These are phyloP conservation scores for Motacilla tschutschensis DNA, from an alignment of 2,113 vertebrate genomes.

Conservation along the genomic window DNA sequence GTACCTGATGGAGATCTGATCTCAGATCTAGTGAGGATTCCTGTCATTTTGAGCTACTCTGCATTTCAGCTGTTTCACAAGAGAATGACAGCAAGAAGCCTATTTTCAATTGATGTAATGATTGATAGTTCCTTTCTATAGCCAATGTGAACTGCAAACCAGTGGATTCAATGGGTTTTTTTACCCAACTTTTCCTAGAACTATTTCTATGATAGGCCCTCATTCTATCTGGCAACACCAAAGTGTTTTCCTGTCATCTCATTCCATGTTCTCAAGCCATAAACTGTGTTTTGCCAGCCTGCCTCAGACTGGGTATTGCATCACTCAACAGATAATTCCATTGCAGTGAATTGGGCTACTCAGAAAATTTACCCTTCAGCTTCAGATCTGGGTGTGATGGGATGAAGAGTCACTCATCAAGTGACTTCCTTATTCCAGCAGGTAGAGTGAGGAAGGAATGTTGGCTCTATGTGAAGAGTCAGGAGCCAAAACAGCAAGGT, in stretches of 20 bases:
- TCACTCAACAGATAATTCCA: neutral
- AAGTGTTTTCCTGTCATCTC: neutral
- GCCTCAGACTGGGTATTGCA: neutral
- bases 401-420: slow-evolving; percentile 9
- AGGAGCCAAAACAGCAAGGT: slow-evolving; percentile 4
- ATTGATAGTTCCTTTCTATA: neutral
- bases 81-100: neutral
- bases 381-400: neutral
- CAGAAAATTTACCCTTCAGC: neutral
- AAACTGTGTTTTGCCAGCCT: neutral
- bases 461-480: neutral
- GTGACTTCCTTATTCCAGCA: slow-evolving; percentile 13
- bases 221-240: neutral
- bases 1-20: neutral
- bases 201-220: neutral
- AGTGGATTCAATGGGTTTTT: neutral
- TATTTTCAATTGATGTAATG: neutral
- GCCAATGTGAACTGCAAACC: neutral
- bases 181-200: neutral
- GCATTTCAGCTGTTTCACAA: neutral
- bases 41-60: neutral
- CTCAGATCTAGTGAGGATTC: neutral
- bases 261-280: neutral
- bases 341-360: neutral
- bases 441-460: neutral